Evolutionary conservation across 2,888 invertebrate species (phyloP), one percentile per base, ranked within the genome.

Genomic region (Tromatobia lineatoria): DNA sequence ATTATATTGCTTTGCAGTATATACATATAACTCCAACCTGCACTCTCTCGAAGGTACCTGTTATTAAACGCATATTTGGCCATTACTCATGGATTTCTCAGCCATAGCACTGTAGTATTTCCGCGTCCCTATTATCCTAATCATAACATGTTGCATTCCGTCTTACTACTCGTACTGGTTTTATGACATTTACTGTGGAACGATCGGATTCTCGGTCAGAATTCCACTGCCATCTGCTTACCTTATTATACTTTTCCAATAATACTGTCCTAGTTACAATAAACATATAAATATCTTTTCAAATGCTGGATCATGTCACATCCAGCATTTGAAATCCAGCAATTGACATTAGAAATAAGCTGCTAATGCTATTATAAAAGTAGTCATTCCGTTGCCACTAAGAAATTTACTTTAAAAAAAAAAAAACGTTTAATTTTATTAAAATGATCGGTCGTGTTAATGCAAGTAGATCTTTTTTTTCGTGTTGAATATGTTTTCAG

Each of bases 21-120:
- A 42, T 66, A 38, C 1, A n/a, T 20, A 25, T 64, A 25, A 54
- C 64, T 45, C 57, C 38, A 61, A 47, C 34, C 66, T 20, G 15
- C 18, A 64, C 47, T 38, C 20, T 47, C 59, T 50, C 42, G 47
- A 25, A 73, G 38, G 67, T 45, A 73, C 57, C 70, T 80, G 82
- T 82, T 75, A 75, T 75, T 77, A 82, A 86, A 87, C 83, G 77
- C 71, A 83, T 85, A 87, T 85, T 87, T 76, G 84, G 78, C 74
- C 77, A 73, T 85, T 76, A 61, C 77, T 86, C 50, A 74, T 78
- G 61, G 47, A 71, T 78, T 59, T 69, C 69, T 47, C 29, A 59
- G 42, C 70, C 64, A 52, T 23, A 73, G 61, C 25, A 50, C 67
- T 64, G 18, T 66, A 57, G 47, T 57, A 71, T 77, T 82, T 66